Evolutionary conservation across 2,888 invertebrate genomes (phyloP).

Genomic region (Hetaerina titia): DNA sequence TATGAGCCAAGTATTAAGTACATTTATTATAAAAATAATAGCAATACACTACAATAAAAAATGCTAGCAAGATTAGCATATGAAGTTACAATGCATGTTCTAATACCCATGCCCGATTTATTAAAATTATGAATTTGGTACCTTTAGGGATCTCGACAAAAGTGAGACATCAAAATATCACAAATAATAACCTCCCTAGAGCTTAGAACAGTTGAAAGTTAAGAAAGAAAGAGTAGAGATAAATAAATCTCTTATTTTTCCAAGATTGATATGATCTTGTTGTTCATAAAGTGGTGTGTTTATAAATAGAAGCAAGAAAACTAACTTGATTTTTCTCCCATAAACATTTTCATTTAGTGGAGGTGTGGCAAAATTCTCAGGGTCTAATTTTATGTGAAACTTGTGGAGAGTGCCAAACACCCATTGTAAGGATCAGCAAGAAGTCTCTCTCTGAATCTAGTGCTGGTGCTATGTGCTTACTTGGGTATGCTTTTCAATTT

Average conservation of each 20-base stretch:
- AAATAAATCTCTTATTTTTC: not conserved
- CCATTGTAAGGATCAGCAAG: not conserved
- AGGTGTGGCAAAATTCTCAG: conserved; percentile 13
- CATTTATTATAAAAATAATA: too few species aligned
- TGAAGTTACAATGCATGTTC: too few species aligned
- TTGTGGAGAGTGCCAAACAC: conserved; percentile 21
- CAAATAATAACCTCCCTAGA: not conserved
- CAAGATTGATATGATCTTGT: not conserved
- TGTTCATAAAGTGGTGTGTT: not conserved
- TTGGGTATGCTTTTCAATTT: not conserved
- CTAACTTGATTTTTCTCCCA: not conserved
- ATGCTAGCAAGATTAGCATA: too few species aligned
- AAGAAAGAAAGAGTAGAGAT: not conserved
- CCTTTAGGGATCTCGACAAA: not conserved
- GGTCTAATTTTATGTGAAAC: not conserved
- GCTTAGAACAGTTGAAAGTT: not conserved
- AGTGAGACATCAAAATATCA: not conserved
- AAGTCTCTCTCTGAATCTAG: not conserved
- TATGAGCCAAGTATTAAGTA: too few species aligned
- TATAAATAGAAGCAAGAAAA: not conserved
- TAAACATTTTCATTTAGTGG: not conserved
- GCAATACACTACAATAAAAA: too few species aligned
- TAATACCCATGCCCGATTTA: too few species aligned
- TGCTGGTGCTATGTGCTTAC: conserved; percentile 20
- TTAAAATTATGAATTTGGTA: too few species aligned